phyloP scores from a whole-genome alignment of 2,888 invertebrate species.

The Glaucopsyche alexis region DNA sequence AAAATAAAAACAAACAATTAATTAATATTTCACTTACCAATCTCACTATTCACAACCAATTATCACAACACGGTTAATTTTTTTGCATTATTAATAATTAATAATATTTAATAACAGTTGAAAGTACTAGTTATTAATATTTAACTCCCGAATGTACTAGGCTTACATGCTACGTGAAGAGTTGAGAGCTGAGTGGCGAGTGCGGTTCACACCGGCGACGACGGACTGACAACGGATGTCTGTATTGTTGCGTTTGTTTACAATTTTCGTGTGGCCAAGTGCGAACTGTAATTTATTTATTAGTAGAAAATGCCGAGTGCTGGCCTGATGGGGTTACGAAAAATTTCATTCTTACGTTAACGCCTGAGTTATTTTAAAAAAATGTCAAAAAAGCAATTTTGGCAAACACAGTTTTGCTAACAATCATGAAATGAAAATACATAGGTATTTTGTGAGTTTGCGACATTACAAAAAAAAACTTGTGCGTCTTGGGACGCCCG shows the following conservation, averaged over 20 bases:
- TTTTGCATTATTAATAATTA: conserved; percentile 12
- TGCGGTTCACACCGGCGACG: conserved; percentile 63
- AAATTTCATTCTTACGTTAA: too few relatives aligned
- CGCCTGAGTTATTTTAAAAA: too few relatives aligned
- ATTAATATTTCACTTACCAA: conserved; percentile 16
- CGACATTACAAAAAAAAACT: too few relatives aligned
- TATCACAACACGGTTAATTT: conserved; percentile 28
- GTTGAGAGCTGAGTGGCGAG: conserved; percentile 63
- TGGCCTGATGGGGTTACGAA: too few relatives aligned
- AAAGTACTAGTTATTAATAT: neutral
- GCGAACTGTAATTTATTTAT: neutral
- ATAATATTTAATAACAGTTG: neutral
- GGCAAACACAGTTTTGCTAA: too few relatives aligned
- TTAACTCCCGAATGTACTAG: conserved; percentile 14
- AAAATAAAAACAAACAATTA: neutral
- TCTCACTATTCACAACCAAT: conserved; percentile 30
- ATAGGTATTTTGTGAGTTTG: too few relatives aligned
- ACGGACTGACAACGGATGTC: conserved; percentile 62
- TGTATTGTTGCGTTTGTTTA: conserved; percentile 42
- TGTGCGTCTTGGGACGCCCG: too few relatives aligned
- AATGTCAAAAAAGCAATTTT: too few relatives aligned
- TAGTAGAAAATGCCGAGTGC: neutral
- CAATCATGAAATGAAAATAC: too few relatives aligned
- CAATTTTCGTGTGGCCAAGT: conserved; percentile 17
- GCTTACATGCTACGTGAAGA: conserved; percentile 60